Base-by-base conservation (phyloP, 2,113 vertebrate species). In the Synchiropus splendidus region DNA sequence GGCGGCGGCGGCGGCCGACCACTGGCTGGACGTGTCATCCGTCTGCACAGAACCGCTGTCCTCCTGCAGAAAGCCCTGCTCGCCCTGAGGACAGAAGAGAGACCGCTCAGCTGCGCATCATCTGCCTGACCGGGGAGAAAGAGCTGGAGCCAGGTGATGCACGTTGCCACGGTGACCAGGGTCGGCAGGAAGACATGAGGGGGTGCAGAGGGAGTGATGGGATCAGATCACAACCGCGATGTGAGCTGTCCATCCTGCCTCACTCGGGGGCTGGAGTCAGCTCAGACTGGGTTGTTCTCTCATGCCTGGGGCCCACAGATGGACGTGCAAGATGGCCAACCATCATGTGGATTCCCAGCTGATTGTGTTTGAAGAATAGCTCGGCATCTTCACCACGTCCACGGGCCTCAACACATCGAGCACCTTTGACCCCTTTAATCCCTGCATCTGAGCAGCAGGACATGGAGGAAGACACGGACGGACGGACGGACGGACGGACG, bases 11-110 rank as follows among this genome's bases (percentile, higher is more conserved):
- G 91, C 83, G 3, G 82, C 78, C 1, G 47, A 84, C 51, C 82
- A 84, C 51, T 89, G 85, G 58, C 84, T 86, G 64, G 80, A 82
- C 46, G 79, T 80, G 53, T 88, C 87, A 13, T 91, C 89, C 72
- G 79, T 82, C 62, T 78, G 49, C 45, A 72, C 16, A 1, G 83
- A 87, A 56, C 47, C 49, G 45, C 73, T 61, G 70, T 81, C 75
- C 35, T 84, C 83, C 10, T 73, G 83, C 67, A 77, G 53, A 63
- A 77, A 67, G 64, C 81, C 79, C 72, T 68, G 58, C 47, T 43
- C 27, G 33, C 36, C 43, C 77, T 85, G 75, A 47, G 18, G 36
- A 40, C 39, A 55, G n/a, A 31, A 42, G 45, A 37, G 16, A 33
- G 33, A 53, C 42, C 42, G 48, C 42, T 13, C 48, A 39, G 59